phyloP scores from a whole-genome alignment of 2,113 vertebrate species.

The Gopherus flavomarginatus region DNA sequence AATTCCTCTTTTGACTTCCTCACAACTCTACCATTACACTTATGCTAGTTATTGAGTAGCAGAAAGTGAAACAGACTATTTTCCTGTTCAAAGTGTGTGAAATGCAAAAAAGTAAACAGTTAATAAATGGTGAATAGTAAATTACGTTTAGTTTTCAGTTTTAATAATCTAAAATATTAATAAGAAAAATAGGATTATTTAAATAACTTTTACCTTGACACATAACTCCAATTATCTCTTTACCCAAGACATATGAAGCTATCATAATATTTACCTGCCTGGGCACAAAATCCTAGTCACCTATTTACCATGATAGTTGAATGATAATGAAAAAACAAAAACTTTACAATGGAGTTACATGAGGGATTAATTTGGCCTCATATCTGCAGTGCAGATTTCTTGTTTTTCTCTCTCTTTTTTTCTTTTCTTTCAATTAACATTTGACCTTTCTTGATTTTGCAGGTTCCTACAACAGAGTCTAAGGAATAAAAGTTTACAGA shows the following conservation, averaged over 20 bases:
- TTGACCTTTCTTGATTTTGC: slow-evolving; percentile 17
- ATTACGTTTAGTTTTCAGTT: background rate
- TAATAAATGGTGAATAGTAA: background rate
- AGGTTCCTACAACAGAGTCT: slow-evolving; percentile 98
- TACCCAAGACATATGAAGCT: background rate
- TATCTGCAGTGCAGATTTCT: background rate
- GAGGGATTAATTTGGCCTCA: background rate
- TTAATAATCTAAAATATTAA: background rate
- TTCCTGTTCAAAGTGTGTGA: background rate
- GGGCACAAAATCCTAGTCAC: background rate
- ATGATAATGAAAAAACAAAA: background rate
- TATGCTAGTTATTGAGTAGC: background rate
- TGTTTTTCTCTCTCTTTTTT: background rate
- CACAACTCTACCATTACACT: background rate
- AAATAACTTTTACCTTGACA: background rate
- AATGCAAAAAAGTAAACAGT: background rate
- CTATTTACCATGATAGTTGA: background rate
- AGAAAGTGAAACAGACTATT: background rate
- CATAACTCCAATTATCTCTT: background rate
- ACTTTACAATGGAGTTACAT: background rate
- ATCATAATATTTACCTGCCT: background rate
- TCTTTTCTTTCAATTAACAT: background rate
- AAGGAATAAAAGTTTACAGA: slow-evolving; percentile 94
- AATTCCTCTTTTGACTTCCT: background rate
- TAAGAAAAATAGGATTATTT: background rate